A percentile compares a stretch with the other conserved stretches of the same genome.
Conservation (phyloP, 2,113 vertebrate genomes). For the Sula dactylatra region DNA sequence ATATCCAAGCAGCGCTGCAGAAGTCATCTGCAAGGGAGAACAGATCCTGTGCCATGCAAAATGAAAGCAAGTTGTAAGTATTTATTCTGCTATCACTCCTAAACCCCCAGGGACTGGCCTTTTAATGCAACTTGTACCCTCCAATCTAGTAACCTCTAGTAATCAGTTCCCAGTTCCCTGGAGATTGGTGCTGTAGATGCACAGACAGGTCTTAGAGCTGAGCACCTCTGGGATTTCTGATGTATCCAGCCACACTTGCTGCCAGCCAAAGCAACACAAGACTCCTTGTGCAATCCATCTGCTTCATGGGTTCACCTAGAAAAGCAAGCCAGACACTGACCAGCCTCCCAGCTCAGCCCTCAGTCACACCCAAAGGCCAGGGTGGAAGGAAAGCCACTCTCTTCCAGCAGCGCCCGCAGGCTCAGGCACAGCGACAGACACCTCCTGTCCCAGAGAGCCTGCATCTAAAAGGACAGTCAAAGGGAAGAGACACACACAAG, state of each 20-base stretch:
- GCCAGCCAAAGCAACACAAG: neutral
- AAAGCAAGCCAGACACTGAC: neutral
- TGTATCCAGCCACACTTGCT: neutral
- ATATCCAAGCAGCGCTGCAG: neutral
- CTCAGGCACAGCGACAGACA: neutral
- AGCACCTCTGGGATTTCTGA: neutral
- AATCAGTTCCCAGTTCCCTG: neutral
- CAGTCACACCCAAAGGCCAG: neutral
- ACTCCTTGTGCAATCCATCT: neutral
- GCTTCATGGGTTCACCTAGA: neutral
- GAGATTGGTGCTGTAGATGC: neutral
- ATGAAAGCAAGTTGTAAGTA: neutral
- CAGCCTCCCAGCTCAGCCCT: neutral
- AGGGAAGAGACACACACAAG: neutral
- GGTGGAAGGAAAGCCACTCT: neutral
- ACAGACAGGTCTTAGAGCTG: neutral
- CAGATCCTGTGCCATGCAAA: neutral
- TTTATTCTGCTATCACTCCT: neutral
- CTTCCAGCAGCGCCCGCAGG: neutral
- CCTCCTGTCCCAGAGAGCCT: neutral
- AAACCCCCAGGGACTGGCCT: neutral
- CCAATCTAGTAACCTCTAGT: neutral
- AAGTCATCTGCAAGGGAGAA: constrained; percentile 5
- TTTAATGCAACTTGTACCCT: neutral
- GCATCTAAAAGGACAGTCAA: neutral